phyloP scores from a whole-genome alignment of 1,140 invertebrate species.

The Drosophila baimaii region DNA sequence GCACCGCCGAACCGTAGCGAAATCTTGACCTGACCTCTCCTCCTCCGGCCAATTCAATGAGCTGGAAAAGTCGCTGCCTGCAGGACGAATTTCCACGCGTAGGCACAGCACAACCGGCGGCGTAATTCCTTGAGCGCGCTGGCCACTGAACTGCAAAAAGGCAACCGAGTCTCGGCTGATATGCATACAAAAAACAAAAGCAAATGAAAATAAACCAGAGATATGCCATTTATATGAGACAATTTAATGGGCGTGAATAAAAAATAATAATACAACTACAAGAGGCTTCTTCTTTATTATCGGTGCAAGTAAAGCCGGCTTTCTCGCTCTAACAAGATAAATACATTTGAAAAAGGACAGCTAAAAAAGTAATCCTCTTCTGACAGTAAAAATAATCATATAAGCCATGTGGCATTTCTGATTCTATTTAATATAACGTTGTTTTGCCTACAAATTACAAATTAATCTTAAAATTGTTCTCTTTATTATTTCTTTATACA shows the following conservation, averaged over 20 bases:
- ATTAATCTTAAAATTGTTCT: no score
- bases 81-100: conserved; percentile 32
- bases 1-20: not conserved
- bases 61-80: conserved; percentile 60
- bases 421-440: not conserved
- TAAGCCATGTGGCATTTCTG: not conserved
- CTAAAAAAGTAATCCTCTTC: not conserved
- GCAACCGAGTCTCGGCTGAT: conserved; percentile 38
- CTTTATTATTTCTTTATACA: no score
- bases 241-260: conserved; percentile 49
- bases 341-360: not conserved
- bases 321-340: not conserved
- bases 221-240: conserved; percentile 46
- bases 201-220: conserved; percentile 33
- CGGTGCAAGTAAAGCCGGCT: not conserved
- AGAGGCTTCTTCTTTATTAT: conserved; percentile 1
- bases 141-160: conserved; percentile 52
- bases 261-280: conserved; percentile 23
- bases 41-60: conserved; percentile 68
- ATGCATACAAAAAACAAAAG: conserved; percentile 49
- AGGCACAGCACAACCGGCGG: conserved; percentile 17
- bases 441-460: not conserved
- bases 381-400: not conserved
- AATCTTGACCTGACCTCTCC: conserved; percentile 29
- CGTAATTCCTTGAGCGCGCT: conserved; percentile 35